A percentile compares a stretch with the other conserved stretches of the same genome.
Conservation (phyloP, 2,797 vertebrate genomes). For the Pelodytes ibericus region DNA sequence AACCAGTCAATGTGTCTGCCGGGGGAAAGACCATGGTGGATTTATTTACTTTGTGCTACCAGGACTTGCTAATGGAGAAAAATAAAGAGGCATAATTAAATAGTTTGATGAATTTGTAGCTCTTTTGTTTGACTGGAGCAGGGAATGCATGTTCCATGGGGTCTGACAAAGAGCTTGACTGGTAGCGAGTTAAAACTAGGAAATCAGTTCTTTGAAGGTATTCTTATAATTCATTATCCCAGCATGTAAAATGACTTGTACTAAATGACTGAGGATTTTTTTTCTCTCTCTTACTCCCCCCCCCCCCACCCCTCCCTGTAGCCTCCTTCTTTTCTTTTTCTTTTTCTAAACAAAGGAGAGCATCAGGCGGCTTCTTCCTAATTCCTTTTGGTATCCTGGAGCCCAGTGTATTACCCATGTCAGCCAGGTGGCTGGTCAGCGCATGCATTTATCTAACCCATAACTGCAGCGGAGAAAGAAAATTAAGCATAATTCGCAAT, state of each 20-base stretch:
- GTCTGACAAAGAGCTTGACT: conserved; percentile 84
- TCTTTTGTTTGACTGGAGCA: conserved; percentile 86
- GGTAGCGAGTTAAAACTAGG: conserved; percentile 83
- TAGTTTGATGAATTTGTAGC: conserved; percentile 93
- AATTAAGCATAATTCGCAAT: no score
- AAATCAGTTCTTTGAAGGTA: conserved; percentile 98
- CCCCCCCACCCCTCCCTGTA: no score
- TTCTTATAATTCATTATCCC: conserved; percentile 99
- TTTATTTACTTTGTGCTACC: conserved; percentile 84
- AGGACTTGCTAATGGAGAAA: conserved; percentile 82
- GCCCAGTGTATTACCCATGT: conserved; percentile 70
- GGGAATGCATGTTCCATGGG: conserved; percentile 77
- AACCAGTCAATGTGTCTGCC: conserved; percentile 81
- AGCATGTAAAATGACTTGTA: conserved; percentile 99
- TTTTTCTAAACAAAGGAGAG: conserved; percentile 89
- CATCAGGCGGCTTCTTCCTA: conserved; percentile 71
- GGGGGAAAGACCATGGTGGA: conserved; percentile 80
- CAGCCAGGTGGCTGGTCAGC: conserved; percentile 69
- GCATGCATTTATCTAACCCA: conserved; percentile 51
- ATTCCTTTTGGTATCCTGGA: conserved; percentile 71
- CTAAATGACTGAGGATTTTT: conserved; percentile 93
- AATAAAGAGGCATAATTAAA: conserved; percentile 92
- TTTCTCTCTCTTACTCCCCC: conserved; percentile 65
- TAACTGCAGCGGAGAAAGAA: no score
- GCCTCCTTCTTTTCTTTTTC: conserved; percentile 72